Evolutionary conservation across 1,140 invertebrate species (phyloP), one percentile per base, ranked within the genome.

Genomic region (Brachystomella parvula): DNA sequence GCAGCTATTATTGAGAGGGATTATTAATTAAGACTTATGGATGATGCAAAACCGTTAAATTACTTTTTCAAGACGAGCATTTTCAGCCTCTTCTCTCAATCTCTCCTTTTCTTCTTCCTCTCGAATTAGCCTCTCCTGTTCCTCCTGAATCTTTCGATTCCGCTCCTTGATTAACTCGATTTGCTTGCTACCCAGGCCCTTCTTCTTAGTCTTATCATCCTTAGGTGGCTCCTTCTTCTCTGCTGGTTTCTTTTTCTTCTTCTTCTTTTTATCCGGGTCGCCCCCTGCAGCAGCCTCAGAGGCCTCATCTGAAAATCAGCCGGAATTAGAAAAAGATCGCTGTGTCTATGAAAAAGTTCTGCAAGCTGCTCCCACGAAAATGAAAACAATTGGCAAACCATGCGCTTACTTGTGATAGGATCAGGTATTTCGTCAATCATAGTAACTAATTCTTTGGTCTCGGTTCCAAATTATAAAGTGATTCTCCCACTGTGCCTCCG

Each of bases 131-230:
- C 80, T 83, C 24, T 89, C 81, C 69, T 84, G 83, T 77, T 94
- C 89, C 77, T 93, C 87, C 68, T 80, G 82, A 69, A 85, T 79
- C 28, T 89, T 89, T 73, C 86, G 89, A 6, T 94, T 79, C 33
- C 89, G 86, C 77, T 93, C 90, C 78, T 94, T 89, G 88, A 94
- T 94, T 26, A 89, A 89, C 71, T 86, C 87, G 73, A 93, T 86
- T 39, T 88, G 84, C 73, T 89, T 89, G 70, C 79, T 90, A 19
- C 83, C 84, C 66, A 88, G 87, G 39, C 88, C 87, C 35, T 87
- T 87, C 76, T 84, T 85, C 63, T 69, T 69, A 58, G 77, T 71
- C 12, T 71, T 61, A 73, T 76, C 77, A 71, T 81, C 79, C 60
- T 70, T 83, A 65, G 88, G 87, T 44, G 87, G 87, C 56, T 71